Percentiles rank a stretch among this genome's conserved stretches.
Conservation (phyloP, 2,888 invertebrate genomes). For the Dryadula phaetusa region DNA sequence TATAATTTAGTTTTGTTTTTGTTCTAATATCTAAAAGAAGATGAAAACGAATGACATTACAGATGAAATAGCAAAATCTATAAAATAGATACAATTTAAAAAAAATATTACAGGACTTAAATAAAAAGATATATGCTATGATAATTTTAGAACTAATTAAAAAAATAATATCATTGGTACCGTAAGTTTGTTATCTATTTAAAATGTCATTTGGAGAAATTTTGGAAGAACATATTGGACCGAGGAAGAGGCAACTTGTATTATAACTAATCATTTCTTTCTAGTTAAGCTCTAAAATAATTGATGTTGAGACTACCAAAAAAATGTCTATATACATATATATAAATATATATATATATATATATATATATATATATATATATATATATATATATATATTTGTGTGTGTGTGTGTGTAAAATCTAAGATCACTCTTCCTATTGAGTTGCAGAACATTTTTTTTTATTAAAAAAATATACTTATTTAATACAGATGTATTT, state of each 20-base stretch:
- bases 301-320: neutral
- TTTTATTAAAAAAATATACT: neutral
- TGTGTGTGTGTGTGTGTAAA: neutral
- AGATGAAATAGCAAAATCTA: neutral
- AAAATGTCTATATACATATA: too few species aligned
- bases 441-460: neutral
- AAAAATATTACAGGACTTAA: neutral
- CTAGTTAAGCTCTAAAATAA: neutral
- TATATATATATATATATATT: too few species aligned
- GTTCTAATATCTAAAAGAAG: neutral
- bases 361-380: too few species aligned
- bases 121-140: neutral
- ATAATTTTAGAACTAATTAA: neutral
- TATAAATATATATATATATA: too few species aligned
- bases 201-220: neutral
- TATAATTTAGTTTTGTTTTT: conserved; percentile 1
- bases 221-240: conserved; percentile 1
- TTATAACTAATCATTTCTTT: neutral
- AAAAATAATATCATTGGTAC: neutral
- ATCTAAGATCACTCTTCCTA: neutral
- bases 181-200: neutral
- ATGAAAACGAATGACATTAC: neutral
- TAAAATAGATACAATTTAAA: neutral
- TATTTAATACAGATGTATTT: neutral
- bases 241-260: neutral